Evolutionary conservation across 2,797 vertebrate genomes (phyloP).

Genomic region (Sorex maritimensis): DNA sequence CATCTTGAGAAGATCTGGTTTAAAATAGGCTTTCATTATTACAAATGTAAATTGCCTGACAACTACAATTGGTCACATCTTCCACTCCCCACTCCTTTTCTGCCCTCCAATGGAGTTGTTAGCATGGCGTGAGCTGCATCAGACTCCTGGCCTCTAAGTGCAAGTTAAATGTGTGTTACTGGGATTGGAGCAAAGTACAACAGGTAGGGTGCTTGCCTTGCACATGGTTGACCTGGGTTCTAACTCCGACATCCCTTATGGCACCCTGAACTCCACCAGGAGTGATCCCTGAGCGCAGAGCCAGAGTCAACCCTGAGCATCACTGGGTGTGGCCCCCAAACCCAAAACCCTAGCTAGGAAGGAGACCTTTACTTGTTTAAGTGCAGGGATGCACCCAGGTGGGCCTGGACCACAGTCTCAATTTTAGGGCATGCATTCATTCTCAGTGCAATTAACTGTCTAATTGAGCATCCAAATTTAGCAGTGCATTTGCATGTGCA

Average conservation of each 20-base stretch:
- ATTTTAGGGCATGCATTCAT: constrained; percentile 79
- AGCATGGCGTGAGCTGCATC: background rate
- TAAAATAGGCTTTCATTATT: constrained; percentile 38
- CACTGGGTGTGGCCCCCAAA: no score
- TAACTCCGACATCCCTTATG: no score
- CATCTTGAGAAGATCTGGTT: background rate
- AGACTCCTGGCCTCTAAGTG: background rate
- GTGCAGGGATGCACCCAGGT: constrained; percentile 50
- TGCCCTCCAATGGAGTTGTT: constrained; percentile 4
- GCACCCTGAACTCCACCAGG: no score
- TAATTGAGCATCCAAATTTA: constrained; percentile 87
- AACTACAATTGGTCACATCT: background rate
- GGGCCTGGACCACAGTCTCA: constrained; percentile 48
- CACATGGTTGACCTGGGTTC: no score
- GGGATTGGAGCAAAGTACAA: no score
- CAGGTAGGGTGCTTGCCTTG: no score
- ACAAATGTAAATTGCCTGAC: constrained; percentile 15
- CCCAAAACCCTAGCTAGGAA: background rate
- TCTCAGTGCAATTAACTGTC: constrained; percentile 86
- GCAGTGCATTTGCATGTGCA: constrained; percentile 86
- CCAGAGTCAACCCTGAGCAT: no score
- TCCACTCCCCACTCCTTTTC: background rate
- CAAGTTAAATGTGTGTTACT: background rate
- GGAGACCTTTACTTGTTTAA: constrained; percentile 32
- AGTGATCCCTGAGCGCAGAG: no score